Conservation (phyloP, 2,888 invertebrate species). For the Monochamus alternatus region DNA sequence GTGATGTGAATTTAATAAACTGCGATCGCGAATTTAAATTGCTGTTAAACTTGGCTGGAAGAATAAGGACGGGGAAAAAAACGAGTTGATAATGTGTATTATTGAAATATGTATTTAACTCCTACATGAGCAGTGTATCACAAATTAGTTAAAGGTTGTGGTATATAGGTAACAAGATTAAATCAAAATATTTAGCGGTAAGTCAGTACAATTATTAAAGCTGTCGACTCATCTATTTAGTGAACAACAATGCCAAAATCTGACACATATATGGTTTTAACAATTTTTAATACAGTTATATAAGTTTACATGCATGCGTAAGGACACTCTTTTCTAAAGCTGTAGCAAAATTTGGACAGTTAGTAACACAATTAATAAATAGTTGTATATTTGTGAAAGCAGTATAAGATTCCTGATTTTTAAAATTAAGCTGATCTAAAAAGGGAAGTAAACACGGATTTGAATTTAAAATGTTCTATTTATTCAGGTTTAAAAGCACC, state of each 20-base stretch:
- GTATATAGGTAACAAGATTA: constrained; percentile 52
- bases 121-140: constrained; percentile 67
- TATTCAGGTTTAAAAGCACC: not conserved
- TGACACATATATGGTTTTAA: constrained; percentile 53
- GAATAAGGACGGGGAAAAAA: constrained; percentile 26
- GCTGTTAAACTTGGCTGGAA: not conserved
- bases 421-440: not conserved
- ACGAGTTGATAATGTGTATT: constrained; percentile 60
- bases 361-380: not conserved
- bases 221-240: constrained; percentile 53
- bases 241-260: constrained; percentile 56
- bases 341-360: constrained; percentile 17
- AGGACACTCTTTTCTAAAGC: not conserved
- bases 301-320: constrained; percentile 50
- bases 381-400: too few relatives aligned
- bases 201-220: constrained; percentile 58
- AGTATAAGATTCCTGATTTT: too few relatives aligned
- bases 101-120: constrained; percentile 62
- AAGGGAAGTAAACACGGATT: not conserved
- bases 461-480: constrained; percentile 1
- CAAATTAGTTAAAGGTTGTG: constrained; percentile 63
- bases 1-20: too few relatives aligned
- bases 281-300: constrained; percentile 47
- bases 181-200: constrained; percentile 55
- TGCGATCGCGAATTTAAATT: too few relatives aligned